These are phyloP conservation scores for Empis stercorea DNA, from an alignment of 2,888 invertebrate species.

Conservation along the genomic window DNA sequence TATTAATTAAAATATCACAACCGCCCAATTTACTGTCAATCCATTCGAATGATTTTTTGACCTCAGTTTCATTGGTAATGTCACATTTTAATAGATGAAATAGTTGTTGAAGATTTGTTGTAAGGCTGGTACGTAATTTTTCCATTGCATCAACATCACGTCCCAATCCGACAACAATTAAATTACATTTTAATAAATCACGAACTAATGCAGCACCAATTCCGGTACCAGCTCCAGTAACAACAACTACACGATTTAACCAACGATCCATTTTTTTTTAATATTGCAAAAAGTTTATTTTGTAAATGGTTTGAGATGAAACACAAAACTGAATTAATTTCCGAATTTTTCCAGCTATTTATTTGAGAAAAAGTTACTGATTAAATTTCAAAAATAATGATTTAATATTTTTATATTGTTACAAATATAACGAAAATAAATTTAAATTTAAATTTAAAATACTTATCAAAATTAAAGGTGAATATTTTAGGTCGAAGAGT, in stretches of 20 bases:
- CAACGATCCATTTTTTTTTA: conserved; percentile 40
- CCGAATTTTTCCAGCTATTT: no score
- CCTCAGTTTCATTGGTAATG: conserved; percentile 37
- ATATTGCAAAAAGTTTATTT: conserved; percentile 1
- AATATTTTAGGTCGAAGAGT: no score
- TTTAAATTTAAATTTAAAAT: no score
- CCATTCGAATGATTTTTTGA: conserved; percentile 36
- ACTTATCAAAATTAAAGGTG: no score
- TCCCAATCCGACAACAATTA: conserved; percentile 43
- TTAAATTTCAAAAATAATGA: no score
- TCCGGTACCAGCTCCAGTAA: conserved; percentile 49
- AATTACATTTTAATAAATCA: conserved; percentile 36
- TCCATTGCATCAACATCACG: conserved; percentile 27
- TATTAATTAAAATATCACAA: conserved; percentile 41
- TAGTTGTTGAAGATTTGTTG: conserved; percentile 13
- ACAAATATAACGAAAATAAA: no score
- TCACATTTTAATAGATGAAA: conserved; percentile 36
- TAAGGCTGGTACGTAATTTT: conserved; percentile 4
- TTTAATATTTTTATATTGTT: no score
- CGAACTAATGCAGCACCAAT: conserved; percentile 41
- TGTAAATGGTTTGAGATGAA: no score
- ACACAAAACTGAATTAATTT: no score
- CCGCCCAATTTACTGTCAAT: conserved; percentile 36
- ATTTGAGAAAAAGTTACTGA: no score
- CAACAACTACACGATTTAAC: conserved; percentile 44